Base-by-base conservation (phyloP, 1,140 invertebrate genomes). In the Solenopsis fugax region DNA sequence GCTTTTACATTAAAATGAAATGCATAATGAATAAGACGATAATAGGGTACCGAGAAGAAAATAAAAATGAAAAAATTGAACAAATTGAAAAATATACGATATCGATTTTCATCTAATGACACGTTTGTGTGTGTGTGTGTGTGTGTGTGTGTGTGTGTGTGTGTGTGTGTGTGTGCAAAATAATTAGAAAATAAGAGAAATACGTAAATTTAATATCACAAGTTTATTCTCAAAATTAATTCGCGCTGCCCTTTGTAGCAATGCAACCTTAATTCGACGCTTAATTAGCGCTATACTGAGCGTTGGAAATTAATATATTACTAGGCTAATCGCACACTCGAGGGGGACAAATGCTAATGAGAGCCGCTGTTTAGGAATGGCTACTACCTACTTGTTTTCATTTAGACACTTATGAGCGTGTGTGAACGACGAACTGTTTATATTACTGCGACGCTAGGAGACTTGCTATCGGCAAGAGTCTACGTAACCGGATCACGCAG, bases 321-420 rank as follows among this genome's bases (percentile, higher is more conserved):
- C 21, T 54, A 64, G 41, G 52, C 62, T 75, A 86, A 86, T 37
- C 56, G 56, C 24, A 71, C 69, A 71, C 60, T 37, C n/a, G 18
- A 10, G 13, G 10, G 7, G n/a, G n/a, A n/a, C 45, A 65, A 73
- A 80, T 86, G 86, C 56, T 89, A 81, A 90, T 90, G 89, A 90
- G 89, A 90, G 77, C 84, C 89, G 69, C 89, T 88, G 89, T 56
- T 87, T 48, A 50, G 76, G 81, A 90, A 90, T 88, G 89, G 77
- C 72, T 16, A 48, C 72, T 64, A 76, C 77, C 85, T 89, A 89
- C 77, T 85, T 90, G 88, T 87, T 85, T 90, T 87, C 88, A 87
- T 90, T 86, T 87, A 85, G 73, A 69, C 67, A 52, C 88, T 62
- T 67, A 85, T 50, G 82, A 58, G 52, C 34, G 65, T 37, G 50